A percentile compares a stretch with the other conserved stretches of the same genome.
Evolutionary conservation across 2,113 vertebrate species (phyloP).

Genomic region (Eptesicus fuscus): DNA sequence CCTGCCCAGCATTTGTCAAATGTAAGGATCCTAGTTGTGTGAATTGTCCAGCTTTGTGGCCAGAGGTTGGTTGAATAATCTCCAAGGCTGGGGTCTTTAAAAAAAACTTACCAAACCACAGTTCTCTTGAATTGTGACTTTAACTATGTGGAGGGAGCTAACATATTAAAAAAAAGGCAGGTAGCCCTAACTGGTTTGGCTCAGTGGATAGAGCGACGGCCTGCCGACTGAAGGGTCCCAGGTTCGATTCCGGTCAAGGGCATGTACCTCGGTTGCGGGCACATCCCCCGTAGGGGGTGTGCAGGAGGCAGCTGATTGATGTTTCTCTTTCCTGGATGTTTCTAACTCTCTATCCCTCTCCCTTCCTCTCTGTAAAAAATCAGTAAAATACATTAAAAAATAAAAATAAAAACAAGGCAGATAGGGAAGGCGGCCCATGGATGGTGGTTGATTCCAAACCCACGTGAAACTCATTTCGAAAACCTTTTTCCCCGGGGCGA

Average conservation of each 20-base stretch:
- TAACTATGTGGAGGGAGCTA: not conserved
- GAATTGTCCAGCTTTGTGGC: slow-evolving; percentile 15
- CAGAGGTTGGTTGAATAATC: not conserved
- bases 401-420: no score
- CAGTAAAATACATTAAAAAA: no score
- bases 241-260: no score
- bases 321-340: no score
- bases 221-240: no score
- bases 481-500: not conserved
- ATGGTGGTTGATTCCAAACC: not conserved
- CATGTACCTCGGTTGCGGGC: no score
- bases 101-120: not conserved
- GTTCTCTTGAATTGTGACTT: not conserved
- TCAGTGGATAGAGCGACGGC: no score
- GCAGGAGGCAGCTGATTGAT: no score
- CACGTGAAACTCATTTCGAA: not conserved
- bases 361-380: no score
- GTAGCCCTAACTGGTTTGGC: no score
- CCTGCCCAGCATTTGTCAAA: not conserved
- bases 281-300: no score
- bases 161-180: not conserved
- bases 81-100: not conserved
- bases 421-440: not conserved
- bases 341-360: no score
- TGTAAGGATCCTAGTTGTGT: not conserved